Conservation (phyloP, 2,888 invertebrate genomes). For the Belgica antarctica region DNA sequence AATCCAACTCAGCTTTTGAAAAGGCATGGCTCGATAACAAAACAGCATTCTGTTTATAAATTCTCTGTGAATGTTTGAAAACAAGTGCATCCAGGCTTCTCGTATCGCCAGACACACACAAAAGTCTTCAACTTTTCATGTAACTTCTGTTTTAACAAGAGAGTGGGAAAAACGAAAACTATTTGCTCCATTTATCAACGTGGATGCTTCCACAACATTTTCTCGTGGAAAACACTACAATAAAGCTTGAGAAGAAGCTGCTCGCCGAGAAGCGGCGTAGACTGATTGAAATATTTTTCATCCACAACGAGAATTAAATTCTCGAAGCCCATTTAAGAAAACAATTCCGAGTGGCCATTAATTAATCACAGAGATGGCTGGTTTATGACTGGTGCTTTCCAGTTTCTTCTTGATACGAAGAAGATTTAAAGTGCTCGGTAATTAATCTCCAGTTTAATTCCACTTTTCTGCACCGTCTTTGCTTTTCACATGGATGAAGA, state of each 20-base stretch:
- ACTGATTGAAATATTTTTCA: conserved; percentile 15
- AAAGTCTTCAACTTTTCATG: neutral
- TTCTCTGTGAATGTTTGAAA: too few species aligned
- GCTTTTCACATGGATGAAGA: neutral
- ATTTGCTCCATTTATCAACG: conserved; percentile 8
- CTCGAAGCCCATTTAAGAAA: conserved; percentile 13
- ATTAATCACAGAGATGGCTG: neutral
- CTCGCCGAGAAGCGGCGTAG: too few species aligned
- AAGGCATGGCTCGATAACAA: too few species aligned
- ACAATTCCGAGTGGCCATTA: neutral
- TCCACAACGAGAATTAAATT: neutral
- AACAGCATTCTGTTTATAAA: neutral
- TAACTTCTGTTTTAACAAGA: neutral
- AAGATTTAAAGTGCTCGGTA: neutral
- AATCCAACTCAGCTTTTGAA: too few species aligned
- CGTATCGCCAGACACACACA: neutral
- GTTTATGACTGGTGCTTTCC: neutral
- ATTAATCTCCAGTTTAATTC: neutral
- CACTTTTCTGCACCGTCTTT: neutral
- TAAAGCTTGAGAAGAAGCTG: too few species aligned
- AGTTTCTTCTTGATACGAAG: neutral
- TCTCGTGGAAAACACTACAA: too few species aligned
- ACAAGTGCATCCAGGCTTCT: neutral
- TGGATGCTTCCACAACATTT: neutral
- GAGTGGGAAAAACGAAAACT: neutral